These are phyloP conservation scores for Caloenas nicobarica DNA, from an alignment of 2,113 vertebrate species.

Conservation along the genomic window DNA sequence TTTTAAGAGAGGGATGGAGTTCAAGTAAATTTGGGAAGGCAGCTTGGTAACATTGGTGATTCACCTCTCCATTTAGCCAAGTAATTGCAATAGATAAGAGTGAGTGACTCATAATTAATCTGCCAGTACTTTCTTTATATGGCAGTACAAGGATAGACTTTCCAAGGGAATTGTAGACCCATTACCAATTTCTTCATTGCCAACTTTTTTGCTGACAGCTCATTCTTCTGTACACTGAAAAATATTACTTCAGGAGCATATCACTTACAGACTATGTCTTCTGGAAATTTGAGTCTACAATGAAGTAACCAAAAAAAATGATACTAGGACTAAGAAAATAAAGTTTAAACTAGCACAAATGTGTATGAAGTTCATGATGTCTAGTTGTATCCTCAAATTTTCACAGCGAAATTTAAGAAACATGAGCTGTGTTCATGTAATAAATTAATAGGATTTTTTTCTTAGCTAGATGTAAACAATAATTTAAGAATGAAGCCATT, in stretches of 20 bases:
- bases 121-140: background rate
- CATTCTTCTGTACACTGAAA: background rate
- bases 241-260: background rate
- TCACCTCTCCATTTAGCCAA: background rate
- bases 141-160: background rate
- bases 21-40: background rate
- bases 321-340: background rate
- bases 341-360: background rate
- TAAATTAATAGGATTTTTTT: background rate
- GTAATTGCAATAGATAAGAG: background rate
- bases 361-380: background rate
- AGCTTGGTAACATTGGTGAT: background rate
- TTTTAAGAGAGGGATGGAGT: background rate
- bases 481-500: background rate
- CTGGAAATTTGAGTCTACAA: background rate
- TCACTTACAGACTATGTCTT: background rate
- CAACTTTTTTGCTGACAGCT: background rate
- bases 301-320: background rate
- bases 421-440: accelerated
- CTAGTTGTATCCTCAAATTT: background rate
- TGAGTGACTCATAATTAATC: background rate
- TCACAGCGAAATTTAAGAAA: background rate
- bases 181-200: background rate
- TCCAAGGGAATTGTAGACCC: background rate
- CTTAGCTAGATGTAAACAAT: background rate